Base-by-base conservation (phyloP, 1,140 invertebrate species). In the Drosophila tsacasi region DNA sequence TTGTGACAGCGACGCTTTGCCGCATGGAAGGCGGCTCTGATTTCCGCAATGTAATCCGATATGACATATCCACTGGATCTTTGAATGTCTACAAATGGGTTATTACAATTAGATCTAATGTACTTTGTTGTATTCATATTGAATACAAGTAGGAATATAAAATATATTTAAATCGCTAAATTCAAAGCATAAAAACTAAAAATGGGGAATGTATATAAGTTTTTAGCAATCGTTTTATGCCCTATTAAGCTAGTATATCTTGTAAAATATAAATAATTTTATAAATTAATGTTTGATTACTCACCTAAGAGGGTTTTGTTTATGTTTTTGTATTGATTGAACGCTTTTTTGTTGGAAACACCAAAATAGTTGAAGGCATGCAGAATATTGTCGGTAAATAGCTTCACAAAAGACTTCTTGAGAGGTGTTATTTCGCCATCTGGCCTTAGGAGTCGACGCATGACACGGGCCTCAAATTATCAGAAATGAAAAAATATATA, bases 241-340 rank as follows among this genome's bases (percentile, higher is more conserved):
- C 7, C 10, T 27, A 13, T 19, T 12, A n/a, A n/a, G 1, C 0
- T 6, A 12, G 17, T n/a, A 32, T 19, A 5, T 30, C 5, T 30
- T 5, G 5, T 12, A 13, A 13, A 13, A 30, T 30, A 30, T 30
- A 9, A 7, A 12, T 13, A 15, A 17, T 15, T 32, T 21, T 3
- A 21, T 21, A 54, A 35, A 15, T 9, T 1, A 9, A 15, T 19
- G 12, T 21, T 8, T 3, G 2, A 15, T 47, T 17, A 60, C 64
- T 68, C 12, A 77, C 74, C 54, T 19, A 69, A 58, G 32, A 77
- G 42, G 0, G 74, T 77, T 47, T 30, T 61, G 15, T 77, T 77
- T 19, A 77, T 68, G 12, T 77, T 55, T 60, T 57, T 77, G 17
- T 55, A 77, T 21, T 77, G 54, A 2, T 61, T 77, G 21, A 77